A percentile compares a stretch with the other conserved stretches of the same genome.
These are phyloP conservation scores for Vanacampus margaritifer DNA, from an alignment of 2,113 vertebrate genomes.

Conservation along the genomic window DNA sequence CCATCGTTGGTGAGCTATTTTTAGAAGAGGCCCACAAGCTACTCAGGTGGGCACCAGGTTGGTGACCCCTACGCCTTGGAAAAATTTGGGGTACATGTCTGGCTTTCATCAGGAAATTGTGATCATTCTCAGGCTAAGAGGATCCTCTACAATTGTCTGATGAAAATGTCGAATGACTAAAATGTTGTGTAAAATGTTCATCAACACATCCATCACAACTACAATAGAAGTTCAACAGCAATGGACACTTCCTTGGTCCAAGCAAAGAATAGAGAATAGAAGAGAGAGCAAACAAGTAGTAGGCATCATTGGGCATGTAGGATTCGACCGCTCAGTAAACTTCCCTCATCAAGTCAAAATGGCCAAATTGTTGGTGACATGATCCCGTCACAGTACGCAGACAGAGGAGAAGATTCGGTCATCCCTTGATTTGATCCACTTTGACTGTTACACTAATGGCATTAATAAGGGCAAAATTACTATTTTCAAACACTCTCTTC, in stretches of 20 bases:
- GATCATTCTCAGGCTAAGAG: not conserved
- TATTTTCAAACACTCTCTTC: constrained; percentile 73
- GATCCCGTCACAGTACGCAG: constrained; percentile 67
- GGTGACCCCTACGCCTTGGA: not conserved
- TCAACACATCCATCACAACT: not conserved
- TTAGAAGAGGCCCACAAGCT: too few species aligned
- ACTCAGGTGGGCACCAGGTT: too few species aligned
- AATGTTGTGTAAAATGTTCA: not conserved
- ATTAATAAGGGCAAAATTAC: constrained; percentile 81
- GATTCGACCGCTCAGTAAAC: constrained; percentile 55
- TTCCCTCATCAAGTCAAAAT: constrained; percentile 71
- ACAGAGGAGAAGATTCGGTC: constrained; percentile 74
- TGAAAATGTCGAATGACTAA: not conserved
- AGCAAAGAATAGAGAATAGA: constrained; percentile 2
- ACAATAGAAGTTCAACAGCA: too few species aligned
- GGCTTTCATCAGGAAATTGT: not conserved
- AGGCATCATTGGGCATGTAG: constrained; percentile 45
- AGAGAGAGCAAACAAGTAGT: not conserved
- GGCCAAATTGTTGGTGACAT: constrained; percentile 72
- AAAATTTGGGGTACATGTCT: not conserved
- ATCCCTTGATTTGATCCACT: constrained; percentile 75
- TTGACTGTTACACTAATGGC: constrained; percentile 82
- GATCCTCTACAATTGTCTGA: not conserved
- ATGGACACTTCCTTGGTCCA: not conserved
- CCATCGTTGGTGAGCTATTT: too few species aligned